Evolutionary conservation across 2,113 vertebrate genomes (phyloP).

Genomic region (Nansenia antarctica): DNA sequence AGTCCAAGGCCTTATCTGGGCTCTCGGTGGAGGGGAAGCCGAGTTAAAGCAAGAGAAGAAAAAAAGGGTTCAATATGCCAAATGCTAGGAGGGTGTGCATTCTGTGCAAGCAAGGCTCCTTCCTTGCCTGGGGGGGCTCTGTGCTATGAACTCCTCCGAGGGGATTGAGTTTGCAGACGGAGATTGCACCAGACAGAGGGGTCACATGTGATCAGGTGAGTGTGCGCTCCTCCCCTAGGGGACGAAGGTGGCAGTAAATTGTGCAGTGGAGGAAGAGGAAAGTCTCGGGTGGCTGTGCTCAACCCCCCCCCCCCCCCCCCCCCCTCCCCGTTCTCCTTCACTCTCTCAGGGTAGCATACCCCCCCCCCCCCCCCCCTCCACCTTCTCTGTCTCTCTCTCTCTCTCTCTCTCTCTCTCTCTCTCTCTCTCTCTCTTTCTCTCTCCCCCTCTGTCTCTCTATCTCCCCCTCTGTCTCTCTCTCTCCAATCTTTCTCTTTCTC

Average conservation of each 20-base stretch:
- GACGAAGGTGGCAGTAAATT: slow-evolving; percentile 29
- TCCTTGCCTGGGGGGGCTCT: slow-evolving; percentile 29
- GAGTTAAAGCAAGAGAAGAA: background rate
- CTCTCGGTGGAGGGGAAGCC: slow-evolving; percentile 3
- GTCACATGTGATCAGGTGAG: slow-evolving; percentile 55
- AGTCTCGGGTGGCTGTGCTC: slow-evolving; percentile 15
- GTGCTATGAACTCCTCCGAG: slow-evolving; percentile 42
- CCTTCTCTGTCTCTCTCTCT: background rate
- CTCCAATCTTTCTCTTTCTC: background rate
- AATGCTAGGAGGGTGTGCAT: slow-evolving; percentile 39
- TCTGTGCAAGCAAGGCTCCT: slow-evolving; percentile 23
- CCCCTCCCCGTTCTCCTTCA: background rate
- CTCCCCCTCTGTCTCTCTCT: background rate
- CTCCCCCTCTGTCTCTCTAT: background rate
- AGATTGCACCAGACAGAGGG: slow-evolving; percentile 50
- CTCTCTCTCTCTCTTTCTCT: background rate
- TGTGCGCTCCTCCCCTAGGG: background rate
- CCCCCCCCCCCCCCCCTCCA: background rate
- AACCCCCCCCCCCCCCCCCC: background rate
- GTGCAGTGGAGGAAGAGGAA: slow-evolving; percentile 17
- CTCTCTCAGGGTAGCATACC: background rate
- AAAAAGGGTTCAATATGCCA: slow-evolving; percentile 40
- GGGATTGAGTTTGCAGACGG: slow-evolving; percentile 44
- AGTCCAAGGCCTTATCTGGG: slow-evolving; percentile 40
- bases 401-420: background rate